phyloP scores from a whole-genome alignment of 2,888 invertebrate species.

The Onthophagus sagittarius region DNA sequence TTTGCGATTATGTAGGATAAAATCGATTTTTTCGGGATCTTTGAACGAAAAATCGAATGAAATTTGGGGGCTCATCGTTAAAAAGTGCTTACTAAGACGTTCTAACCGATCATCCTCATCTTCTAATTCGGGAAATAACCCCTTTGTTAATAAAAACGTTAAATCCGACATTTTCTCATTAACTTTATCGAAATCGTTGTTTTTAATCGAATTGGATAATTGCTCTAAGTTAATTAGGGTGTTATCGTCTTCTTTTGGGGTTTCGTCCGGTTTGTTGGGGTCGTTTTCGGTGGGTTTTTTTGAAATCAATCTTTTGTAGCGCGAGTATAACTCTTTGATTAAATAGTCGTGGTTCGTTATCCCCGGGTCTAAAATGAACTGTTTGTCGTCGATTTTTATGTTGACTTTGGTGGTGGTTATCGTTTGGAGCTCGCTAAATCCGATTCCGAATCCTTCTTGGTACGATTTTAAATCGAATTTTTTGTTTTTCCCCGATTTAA shows the following conservation, averaged over 20 bases:
- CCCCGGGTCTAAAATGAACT: conserved; percentile 54
- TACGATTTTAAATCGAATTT: conserved; percentile 24
- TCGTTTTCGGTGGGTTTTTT: neutral
- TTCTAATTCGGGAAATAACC: conserved; percentile 34
- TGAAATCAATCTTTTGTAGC: conserved; percentile 43
- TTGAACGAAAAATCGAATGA: conserved; percentile 11
- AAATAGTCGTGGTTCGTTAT: conserved; percentile 50
- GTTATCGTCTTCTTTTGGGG: neutral
- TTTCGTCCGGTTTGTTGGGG: neutral
- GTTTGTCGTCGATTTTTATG: conserved; percentile 55
- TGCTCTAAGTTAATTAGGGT: neutral
- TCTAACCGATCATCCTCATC: conserved; percentile 35
- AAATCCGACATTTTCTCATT: conserved; percentile 21
- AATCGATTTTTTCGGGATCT: conserved; percentile 28
- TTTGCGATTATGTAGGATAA: neutral
- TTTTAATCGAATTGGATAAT: neutral
- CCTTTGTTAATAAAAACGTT: conserved; percentile 29
- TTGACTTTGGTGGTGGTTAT: conserved; percentile 42
- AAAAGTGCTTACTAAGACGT: conserved; percentile 40
- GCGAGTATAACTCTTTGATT: conserved; percentile 42
- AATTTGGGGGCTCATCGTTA: conserved; percentile 36
- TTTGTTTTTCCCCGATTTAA: conserved; percentile 21
- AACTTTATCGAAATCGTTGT: neutral
- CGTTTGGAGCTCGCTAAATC: conserved; percentile 49
- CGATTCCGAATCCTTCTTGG: conserved; percentile 49